Evolutionary conservation across 2,888 invertebrate species (phyloP).

Genomic region (Odiellus spinosus): DNA sequence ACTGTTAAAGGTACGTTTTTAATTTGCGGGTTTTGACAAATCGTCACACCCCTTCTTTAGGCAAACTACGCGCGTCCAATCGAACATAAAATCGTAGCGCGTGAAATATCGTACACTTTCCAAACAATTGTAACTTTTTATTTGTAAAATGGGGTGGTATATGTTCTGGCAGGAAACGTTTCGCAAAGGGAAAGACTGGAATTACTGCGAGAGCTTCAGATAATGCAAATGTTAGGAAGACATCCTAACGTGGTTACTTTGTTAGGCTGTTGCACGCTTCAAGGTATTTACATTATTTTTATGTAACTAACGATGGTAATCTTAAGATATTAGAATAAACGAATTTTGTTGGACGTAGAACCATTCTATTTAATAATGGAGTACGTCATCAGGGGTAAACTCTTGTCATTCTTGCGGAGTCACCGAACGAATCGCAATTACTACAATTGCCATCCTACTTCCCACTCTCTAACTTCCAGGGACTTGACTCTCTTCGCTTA

Average conservation of each 20-base stretch:
- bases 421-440: slow-evolving; percentile 61
- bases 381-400: slow-evolving; percentile 70
- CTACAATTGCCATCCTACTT: slow-evolving; percentile 38
- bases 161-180: slow-evolving; percentile 51
- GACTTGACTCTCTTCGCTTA: slow-evolving; percentile 79
- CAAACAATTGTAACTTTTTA: not conserved
- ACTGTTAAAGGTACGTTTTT: slow-evolving; percentile 47
- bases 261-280: slow-evolving; percentile 76
- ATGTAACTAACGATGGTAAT: not conserved
- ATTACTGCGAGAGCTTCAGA: slow-evolving; percentile 67
- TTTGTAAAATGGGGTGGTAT: not conserved
- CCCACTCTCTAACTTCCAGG: slow-evolving; percentile 51
- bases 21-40: no score
- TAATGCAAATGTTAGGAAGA: slow-evolving; percentile 78
- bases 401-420: slow-evolving; percentile 70
- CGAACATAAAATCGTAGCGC: no score
- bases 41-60: no score
- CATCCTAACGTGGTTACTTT: slow-evolving; percentile 80
- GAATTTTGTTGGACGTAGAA: no score
- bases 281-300: slow-evolving; percentile 30
- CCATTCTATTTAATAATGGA: slow-evolving; percentile 85
- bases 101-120: not conserved
- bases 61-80: no score
- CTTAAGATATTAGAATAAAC: no score
- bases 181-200: slow-evolving; percentile 71